phyloP scores from a whole-genome alignment of 2,113 vertebrate genomes.

The Cavia aperea region DNA sequence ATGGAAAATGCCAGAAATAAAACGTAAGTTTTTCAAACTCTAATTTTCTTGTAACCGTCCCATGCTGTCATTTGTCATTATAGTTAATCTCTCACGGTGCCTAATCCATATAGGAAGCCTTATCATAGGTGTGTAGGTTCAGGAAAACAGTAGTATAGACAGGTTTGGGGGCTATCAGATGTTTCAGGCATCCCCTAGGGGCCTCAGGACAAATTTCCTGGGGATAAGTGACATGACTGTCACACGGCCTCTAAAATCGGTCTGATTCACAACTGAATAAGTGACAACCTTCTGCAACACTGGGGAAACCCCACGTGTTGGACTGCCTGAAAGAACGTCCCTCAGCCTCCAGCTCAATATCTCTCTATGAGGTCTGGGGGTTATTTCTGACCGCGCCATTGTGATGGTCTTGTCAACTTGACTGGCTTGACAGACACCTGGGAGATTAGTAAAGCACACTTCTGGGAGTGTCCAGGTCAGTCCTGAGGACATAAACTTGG shows the following conservation, averaged over 20 bases:
- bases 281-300: not conserved
- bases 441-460: not conserved
- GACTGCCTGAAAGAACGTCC: not conserved
- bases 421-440: not conserved
- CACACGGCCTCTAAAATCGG: not conserved
- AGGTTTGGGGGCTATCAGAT: not conserved
- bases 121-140: not conserved
- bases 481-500: not conserved
- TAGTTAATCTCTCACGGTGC: not conserved
- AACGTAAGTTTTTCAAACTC: not conserved
- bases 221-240: not conserved
- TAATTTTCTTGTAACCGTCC: not conserved
- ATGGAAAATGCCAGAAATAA: not conserved
- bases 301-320: accelerated
- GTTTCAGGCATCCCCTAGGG: not conserved
- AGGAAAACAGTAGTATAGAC: not conserved
- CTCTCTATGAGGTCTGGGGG: too few relatives aligned
- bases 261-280: not conserved
- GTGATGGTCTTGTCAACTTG: not conserved
- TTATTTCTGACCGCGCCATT: not conserved
- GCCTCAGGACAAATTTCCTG: not conserved
- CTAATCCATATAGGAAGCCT: not conserved
- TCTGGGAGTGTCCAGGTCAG: not conserved
- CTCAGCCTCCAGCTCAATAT: not conserved
- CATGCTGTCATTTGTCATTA: not conserved